These are phyloP conservation scores for Amiota minor DNA, from an alignment of 2,888 invertebrate genomes.

Conservation along the genomic window DNA sequence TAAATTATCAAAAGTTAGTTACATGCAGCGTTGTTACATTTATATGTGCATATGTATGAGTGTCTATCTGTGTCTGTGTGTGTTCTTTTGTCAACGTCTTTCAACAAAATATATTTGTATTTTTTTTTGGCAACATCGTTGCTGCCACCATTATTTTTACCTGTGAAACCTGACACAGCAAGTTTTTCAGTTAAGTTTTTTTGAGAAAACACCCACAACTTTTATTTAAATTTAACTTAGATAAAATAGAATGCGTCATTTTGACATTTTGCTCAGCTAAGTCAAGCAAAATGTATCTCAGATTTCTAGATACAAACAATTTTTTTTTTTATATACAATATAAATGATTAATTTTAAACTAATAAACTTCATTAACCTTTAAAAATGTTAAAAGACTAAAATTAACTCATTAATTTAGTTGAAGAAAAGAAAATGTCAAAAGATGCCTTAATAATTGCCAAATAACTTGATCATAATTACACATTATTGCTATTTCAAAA, in stretches of 20 bases:
- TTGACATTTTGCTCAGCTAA: slow-evolving; percentile 14
- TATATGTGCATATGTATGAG: neutral
- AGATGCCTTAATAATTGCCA: no score
- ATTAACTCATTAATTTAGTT: slow-evolving; percentile 54
- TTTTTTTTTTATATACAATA: no score
- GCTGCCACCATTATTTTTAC: no score
- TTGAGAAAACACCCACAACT: slow-evolving; percentile 1
- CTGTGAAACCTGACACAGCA: neutral
- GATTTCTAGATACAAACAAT: no score
- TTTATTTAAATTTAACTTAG: slow-evolving; percentile 16
- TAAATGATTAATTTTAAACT: slow-evolving; percentile 44
- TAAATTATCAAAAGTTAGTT: slow-evolving; percentile 20
- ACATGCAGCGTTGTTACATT: neutral
- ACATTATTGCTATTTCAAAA: no score
- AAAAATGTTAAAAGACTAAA: slow-evolving; percentile 20
- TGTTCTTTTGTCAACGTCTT: no score
- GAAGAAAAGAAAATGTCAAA: neutral
- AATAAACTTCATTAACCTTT: slow-evolving; percentile 27
- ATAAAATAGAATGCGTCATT: slow-evolving; percentile 10
- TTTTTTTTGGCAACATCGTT: slow-evolving; percentile 16
- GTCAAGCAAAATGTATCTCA: slow-evolving; percentile 27
- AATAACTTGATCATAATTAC: slow-evolving; percentile 32
- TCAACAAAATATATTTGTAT: neutral
- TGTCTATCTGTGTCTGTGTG: no score
- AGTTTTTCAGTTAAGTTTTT: neutral